Percentiles rank a stretch among this genome's conserved stretches.
Evolutionary conservation across 2,113 vertebrate genomes (phyloP).

Genomic region (Scopus umbretta): DNA sequence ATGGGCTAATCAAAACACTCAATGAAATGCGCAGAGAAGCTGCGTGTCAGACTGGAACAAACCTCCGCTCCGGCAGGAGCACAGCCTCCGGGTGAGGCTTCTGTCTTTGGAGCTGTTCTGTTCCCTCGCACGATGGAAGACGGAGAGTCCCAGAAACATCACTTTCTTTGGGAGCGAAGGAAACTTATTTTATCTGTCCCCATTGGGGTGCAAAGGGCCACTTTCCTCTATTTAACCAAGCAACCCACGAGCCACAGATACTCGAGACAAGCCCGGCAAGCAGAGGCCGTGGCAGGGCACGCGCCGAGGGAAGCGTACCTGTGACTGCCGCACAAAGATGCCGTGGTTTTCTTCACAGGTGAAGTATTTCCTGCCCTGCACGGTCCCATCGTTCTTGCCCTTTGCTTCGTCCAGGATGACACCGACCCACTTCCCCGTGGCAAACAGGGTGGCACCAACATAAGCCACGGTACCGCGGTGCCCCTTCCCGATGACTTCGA

Average conservation of each 20-base stretch:
- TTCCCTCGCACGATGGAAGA: fast-evolving
- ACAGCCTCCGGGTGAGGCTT: not conserved
- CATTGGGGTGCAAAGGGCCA: fast-evolving
- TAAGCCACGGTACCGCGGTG: constrained; percentile 93
- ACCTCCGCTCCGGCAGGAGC: not conserved
- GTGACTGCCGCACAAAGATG: constrained; percentile 96
- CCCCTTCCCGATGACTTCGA: constrained; percentile 96
- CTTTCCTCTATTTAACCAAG: too few species aligned
- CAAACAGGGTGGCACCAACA: constrained; percentile 91
- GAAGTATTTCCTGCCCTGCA: constrained; percentile 95
- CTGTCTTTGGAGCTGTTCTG: fast-evolving
- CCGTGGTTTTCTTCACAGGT: constrained; percentile 91
- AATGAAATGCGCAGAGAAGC: not conserved
- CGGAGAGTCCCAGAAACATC: fast-evolving
- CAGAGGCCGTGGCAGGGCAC: fast-evolving
- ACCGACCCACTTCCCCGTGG: constrained; percentile 96
- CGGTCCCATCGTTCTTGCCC: constrained; percentile 95
- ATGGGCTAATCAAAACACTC: not conserved
- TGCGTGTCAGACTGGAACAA: not conserved
- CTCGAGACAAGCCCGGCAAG: fast-evolving
- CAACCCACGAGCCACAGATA: fast-evolving
- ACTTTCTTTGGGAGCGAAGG: fast-evolving
- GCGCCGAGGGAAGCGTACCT: constrained; percentile 70
- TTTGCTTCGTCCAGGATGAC: constrained; percentile 94
- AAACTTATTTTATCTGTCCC: not conserved